phyloP scores from a whole-genome alignment of 2,888 invertebrate genomes.

The Brachyopa scutellaris region DNA sequence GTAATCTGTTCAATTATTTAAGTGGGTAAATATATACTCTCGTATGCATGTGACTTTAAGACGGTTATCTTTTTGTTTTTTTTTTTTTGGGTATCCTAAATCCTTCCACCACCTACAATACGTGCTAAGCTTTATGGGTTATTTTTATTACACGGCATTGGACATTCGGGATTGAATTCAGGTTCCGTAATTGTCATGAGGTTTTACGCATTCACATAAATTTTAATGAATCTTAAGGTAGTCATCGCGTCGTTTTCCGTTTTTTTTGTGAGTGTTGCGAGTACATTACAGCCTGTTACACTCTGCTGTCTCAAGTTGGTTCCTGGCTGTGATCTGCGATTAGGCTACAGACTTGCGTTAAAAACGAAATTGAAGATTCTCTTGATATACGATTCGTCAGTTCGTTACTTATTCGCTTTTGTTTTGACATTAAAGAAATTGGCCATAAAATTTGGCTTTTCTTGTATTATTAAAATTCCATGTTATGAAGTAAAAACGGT shows the following conservation, averaged over 20 bases:
- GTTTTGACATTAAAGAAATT: conserved; percentile 29
- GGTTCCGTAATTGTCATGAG: conserved; percentile 54
- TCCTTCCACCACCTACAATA: neutral
- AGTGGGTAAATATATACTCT: no score
- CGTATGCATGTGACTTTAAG: conserved; percentile 44
- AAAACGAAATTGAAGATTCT: neutral
- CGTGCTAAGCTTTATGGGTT: conserved; percentile 47
- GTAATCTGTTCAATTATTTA: conserved; percentile 68
- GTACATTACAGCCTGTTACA: neutral
- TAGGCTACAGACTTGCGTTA: neutral
- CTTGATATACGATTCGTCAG: neutral
- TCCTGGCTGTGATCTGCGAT: no score
- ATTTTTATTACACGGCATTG: conserved; percentile 47
- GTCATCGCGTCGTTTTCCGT: neutral
- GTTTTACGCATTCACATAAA: conserved; percentile 51
- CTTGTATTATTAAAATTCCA: neutral
- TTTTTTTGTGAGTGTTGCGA: neutral
- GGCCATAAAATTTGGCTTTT: conserved; percentile 34
- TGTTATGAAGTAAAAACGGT: conserved; percentile 9
- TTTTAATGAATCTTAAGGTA: conserved; percentile 35
- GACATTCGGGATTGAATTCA: conserved; percentile 55
- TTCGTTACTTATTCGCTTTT: neutral
- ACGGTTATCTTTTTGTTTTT: conserved; percentile 5
- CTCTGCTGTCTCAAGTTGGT: no score
- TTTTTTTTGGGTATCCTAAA: neutral